A percentile compares a stretch with the other conserved stretches of the same genome.
Conservation (phyloP, 2,113 vertebrate genomes). For the Crypturellus undulatus region DNA sequence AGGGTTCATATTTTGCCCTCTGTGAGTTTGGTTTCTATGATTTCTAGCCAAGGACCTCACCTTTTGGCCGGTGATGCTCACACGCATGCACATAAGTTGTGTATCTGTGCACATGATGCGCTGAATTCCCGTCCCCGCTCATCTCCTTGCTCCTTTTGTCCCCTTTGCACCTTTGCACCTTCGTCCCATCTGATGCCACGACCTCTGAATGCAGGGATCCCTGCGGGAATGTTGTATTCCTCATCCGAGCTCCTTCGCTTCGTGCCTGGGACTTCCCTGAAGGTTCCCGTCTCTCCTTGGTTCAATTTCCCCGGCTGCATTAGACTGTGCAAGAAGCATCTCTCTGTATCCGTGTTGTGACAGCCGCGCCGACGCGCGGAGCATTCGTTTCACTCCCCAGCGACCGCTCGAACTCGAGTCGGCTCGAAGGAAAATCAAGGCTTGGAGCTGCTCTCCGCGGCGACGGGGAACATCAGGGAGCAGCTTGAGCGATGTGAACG, state of each 20-base stretch:
- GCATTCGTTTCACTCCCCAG: not conserved
- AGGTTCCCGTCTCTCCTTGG: not conserved
- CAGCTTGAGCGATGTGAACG: rapidly evolving
- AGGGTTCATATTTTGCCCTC: no score
- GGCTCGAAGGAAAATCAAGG: rapidly evolving
- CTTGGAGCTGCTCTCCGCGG: not conserved
- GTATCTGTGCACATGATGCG: not conserved
- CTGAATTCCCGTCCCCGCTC: not conserved
- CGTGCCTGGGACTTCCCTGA: not conserved
- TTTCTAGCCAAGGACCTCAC: not conserved
- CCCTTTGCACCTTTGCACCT: not conserved
- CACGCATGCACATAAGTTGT: no score
- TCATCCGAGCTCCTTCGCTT: not conserved
- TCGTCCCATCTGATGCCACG: not conserved
- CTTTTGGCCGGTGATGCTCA: not conserved
- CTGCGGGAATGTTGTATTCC: rapidly evolving
- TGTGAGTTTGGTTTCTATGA: not conserved
- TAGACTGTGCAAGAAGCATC: no score
- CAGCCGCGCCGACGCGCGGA: rapidly evolving
- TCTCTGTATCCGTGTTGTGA: not conserved
- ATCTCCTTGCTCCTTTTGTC: not conserved
- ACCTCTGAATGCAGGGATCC: not conserved
- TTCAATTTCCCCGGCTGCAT: not conserved
- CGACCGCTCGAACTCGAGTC: not conserved
- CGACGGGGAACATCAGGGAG: rapidly evolving